Percentiles rank a stretch among this genome's conserved stretches.
Evolutionary conservation across 2,113 vertebrate genomes (phyloP).

Genomic region (Anhinga rufa): DNA sequence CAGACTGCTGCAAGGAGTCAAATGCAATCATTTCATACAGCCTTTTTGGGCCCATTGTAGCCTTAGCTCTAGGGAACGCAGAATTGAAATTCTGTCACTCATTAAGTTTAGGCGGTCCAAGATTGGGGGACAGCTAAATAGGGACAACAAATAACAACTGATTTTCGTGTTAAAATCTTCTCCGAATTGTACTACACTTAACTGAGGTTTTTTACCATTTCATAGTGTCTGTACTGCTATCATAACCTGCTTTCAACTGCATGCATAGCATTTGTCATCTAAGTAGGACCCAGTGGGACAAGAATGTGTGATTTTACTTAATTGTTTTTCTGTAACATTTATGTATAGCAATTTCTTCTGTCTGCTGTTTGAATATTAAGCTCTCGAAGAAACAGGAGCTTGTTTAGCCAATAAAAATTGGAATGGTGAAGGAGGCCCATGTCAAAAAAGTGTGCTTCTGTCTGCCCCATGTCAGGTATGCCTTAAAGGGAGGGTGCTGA

Average conservation of each 20-base stretch:
- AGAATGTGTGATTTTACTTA: not conserved
- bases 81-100: not conserved
- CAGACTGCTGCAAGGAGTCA: not conserved
- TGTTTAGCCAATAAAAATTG: not conserved
- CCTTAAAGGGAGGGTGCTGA: not conserved
- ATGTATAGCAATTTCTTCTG: not conserved
- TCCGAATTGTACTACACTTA: not conserved
- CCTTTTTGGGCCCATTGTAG: not conserved
- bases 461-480: not conserved
- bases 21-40: not conserved
- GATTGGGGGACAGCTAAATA: not conserved
- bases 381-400: not conserved
- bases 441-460: not conserved
- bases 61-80: not conserved
- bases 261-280: not conserved
- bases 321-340: not conserved
- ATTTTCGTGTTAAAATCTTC: not conserved
- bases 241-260: not conserved
- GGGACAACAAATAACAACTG: not conserved
- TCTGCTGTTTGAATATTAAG: not conserved
- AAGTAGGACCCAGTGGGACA: not conserved
- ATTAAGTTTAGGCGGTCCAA: not conserved
- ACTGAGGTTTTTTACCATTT: not conserved
- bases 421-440: not conserved
- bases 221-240: fast-evolving